phyloP scores from a whole-genome alignment of 1,140 invertebrate species.

The Hirudo medicinalis region DNA sequence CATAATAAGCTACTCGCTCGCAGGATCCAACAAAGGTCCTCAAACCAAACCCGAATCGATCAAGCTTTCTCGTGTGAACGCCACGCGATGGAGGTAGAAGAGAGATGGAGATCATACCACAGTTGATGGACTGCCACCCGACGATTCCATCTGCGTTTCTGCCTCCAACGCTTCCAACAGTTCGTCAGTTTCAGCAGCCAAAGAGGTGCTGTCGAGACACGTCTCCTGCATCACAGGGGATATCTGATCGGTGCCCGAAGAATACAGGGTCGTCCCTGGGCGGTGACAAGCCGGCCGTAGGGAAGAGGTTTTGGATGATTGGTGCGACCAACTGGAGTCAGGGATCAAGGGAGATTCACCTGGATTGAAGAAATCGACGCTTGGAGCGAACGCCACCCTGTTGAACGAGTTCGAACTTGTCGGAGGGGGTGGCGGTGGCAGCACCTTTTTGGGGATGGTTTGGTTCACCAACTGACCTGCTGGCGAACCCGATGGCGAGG shows the following conservation, averaged over 20 bases:
- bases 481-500: neutral
- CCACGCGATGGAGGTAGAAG: no score
- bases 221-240: neutral
- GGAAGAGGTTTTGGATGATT: neutral
- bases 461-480: neutral
- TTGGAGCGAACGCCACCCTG: neutral
- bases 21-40: no score
- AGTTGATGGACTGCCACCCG: slow-evolving; percentile 4
- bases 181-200: neutral
- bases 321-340: neutral
- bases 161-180: neutral
- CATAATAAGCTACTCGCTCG: no score
- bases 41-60: no score
- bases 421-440: neutral
- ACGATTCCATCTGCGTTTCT: neutral
- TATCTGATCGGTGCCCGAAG: neutral
- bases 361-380: no score
- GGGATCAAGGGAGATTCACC: no score
- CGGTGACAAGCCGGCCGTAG: neutral
- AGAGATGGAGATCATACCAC: neutral
- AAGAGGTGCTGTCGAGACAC: neutral
- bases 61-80: no score
- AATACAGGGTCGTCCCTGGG: neutral
- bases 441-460: slow-evolving; percentile 1
- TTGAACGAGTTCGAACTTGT: neutral